Conservation (phyloP, 2,888 invertebrate genomes). For the Muschampia staudingeri region DNA sequence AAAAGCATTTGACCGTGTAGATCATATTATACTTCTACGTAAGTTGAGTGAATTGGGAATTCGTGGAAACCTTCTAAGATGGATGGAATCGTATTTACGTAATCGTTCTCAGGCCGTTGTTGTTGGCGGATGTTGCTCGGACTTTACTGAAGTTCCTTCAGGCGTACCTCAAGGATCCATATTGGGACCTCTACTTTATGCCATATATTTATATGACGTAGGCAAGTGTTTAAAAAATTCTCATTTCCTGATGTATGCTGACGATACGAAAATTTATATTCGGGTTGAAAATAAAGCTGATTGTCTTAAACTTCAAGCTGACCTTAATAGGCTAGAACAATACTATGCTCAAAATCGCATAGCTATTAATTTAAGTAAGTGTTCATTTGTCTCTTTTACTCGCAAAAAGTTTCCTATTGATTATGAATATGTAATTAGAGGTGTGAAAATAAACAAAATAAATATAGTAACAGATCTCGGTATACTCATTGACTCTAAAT, state of each 20-base stretch:
- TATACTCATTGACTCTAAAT: constrained; percentile 34
- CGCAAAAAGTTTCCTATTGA: constrained; percentile 13
- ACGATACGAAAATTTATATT: not conserved
- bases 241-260: too few species aligned
- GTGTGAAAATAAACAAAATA: too few species aligned
- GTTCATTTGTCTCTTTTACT: constrained; percentile 32
- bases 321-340: not conserved
- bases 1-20: constrained; percentile 66
- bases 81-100: constrained; percentile 32
- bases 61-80: constrained; percentile 50
- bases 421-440: too few species aligned
- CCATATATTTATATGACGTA: too few species aligned
- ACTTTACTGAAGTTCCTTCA: too few species aligned
- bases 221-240: too few species aligned
- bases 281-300: too few species aligned
- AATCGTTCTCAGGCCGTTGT: too few species aligned
- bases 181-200: too few species aligned
- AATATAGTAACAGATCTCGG: too few species aligned
- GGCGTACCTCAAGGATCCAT: too few species aligned
- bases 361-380: constrained; percentile 41
- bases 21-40: constrained; percentile 48
- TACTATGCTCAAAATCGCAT: constrained; percentile 3
- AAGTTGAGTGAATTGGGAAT: constrained; percentile 49
- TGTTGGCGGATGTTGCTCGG: too few species aligned
- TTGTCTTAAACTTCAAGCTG: not conserved